Evolutionary conservation across 2,888 invertebrate species (phyloP), one percentile per base, ranked within the genome.

Genomic region (Blastobasis adustella): DNA sequence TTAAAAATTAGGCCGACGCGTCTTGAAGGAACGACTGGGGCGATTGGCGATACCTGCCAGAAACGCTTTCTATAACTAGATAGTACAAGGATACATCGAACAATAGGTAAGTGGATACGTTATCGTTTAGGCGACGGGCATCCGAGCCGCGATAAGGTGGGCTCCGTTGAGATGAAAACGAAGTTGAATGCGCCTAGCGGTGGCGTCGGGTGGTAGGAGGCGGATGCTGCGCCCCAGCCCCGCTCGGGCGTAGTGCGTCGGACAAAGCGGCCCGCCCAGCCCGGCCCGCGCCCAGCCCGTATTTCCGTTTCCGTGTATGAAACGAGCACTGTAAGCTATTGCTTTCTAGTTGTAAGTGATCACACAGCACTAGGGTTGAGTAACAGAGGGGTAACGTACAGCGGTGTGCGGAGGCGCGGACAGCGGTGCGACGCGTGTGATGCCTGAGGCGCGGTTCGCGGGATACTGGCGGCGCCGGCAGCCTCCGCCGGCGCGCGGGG

Each of bases 151-250:
- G 23, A 23, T 23, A 23, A 23, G 23, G 23, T 23, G 23, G 23
- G 23, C 23, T 23, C 1, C 23, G 23, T 23, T 23, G 23, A 23
- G 23, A 23, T 23, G 23, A 23, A 23, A 23, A 23, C 37, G 10
- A 49, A 49, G 54, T 51, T 51, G 54, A 54, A 51, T 46, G 51
- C 49, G 23, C 54, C 54, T 51, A 45, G 49, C 36, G 9, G 45
- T 43, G 50, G 57, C 60, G 61, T 55, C 59, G 57, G 56, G 57
- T 52, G 55, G 58, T 53, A 61, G 70, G 66, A 71, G 65, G 67
- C 71, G 84, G 85, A 83, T 80, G 84, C 84, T 85, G 87, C 84
- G 86, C 85, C 81, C 68, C 79, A 80, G 79, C 80, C 80, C 80
- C 80, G 23, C 62, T 60, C 83, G 83, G 81, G 81, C 85, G 83